Conservation (phyloP, 1,140 invertebrate species). For the Doryteuthis pealeii region DNA sequence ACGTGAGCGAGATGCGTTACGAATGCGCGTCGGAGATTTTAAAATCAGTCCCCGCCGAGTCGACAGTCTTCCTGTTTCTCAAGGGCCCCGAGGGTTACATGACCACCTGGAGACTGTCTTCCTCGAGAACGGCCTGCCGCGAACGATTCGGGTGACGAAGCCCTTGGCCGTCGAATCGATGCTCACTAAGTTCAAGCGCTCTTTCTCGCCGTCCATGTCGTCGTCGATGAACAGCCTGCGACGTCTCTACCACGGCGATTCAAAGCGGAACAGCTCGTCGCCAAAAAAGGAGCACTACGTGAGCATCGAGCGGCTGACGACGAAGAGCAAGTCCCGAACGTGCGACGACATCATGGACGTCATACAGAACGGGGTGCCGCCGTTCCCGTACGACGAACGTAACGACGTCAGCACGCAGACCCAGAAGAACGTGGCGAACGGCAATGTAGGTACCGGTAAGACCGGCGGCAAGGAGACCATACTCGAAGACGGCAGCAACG, state of each 20-base stretch:
- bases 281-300: background rate
- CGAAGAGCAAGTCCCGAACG: background rate
- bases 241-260: conserved; percentile 23
- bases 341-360: background rate
- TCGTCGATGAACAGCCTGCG: conserved; percentile 27
- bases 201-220: conserved; percentile 32
- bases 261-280: conserved; percentile 11
- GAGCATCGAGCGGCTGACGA: background rate
- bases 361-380: background rate
- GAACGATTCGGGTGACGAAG: conserved; percentile 46
- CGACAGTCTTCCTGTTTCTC: conserved; percentile 40
- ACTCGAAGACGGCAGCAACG: conserved; percentile 26
- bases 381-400: background rate
- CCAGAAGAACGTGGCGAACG: conserved; percentile 4
- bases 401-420: background rate
- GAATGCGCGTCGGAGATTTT: conserved; percentile 45
- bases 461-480: conserved; percentile 27
- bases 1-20: conserved; percentile 45
- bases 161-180: conserved; percentile 39
- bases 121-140: conserved; percentile 42
- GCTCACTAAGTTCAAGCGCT: conserved; percentile 37
- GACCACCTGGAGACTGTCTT: conserved; percentile 52
- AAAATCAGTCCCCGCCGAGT: conserved; percentile 41
- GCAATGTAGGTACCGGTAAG: conserved; percentile 1
- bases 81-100: conserved; percentile 47